Conservation (phyloP, 2,888 invertebrate species). For the Hypselothyrea guttata region DNA sequence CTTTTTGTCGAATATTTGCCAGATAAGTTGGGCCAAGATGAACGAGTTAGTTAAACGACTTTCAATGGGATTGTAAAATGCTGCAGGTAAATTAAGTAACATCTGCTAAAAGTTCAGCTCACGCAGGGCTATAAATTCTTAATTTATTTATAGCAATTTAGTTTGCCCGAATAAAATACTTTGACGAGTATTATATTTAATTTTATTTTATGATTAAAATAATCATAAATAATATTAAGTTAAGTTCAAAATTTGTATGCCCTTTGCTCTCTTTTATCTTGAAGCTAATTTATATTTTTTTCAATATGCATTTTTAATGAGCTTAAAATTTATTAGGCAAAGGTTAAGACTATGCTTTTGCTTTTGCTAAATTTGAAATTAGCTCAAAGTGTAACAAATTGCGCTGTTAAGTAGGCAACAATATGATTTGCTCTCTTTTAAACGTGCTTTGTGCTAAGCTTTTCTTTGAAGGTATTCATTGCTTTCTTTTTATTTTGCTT, state of each 20-base stretch:
- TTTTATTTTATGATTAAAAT: no score
- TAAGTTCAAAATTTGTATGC: no score
- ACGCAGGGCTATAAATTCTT: neutral
- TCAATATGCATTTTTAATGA: no score
- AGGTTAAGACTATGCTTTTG: neutral
- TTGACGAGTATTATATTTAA: no score
- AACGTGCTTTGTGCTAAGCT: no score
- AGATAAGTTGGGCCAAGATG: slow-evolving; percentile 5
- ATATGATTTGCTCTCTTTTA: slow-evolving; percentile 4
- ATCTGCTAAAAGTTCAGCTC: slow-evolving; percentile 5
- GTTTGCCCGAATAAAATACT: neutral
- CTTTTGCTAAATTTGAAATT: neutral
- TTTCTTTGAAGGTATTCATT: slow-evolving; percentile 6
- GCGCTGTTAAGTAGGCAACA: slow-evolving; percentile 41
- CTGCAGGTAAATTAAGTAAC: slow-evolving; percentile 34
- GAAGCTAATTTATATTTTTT: no score
- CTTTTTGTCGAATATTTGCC: slow-evolving; percentile 24
- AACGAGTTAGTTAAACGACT: slow-evolving; percentile 11
- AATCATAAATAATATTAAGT: no score
- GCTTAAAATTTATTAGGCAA: no score
- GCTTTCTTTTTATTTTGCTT: neutral
- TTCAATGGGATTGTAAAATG: slow-evolving; percentile 13
- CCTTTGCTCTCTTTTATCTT: no score
- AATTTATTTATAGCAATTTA: slow-evolving; percentile 9
- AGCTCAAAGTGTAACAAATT: no score